Conservation (phyloP, 2,888 invertebrate species). For the Melanostoma mellinum region DNA sequence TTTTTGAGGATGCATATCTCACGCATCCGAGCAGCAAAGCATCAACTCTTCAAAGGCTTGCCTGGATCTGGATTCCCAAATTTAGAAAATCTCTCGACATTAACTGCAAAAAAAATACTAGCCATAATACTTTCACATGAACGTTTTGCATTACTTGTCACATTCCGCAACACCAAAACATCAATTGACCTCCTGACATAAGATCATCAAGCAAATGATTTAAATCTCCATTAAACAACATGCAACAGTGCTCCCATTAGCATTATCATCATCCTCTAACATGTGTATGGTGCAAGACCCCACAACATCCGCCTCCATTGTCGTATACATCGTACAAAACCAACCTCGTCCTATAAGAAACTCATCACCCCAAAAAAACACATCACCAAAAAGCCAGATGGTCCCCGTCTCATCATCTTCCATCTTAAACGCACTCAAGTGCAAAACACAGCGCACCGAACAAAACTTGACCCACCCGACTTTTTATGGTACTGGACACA, state of each 20-base stretch:
- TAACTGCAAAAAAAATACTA: neutral
- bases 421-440: slow-evolving; percentile 64
- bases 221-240: slow-evolving; percentile 72
- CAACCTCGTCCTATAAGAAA: slow-evolving; percentile 31
- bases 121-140: slow-evolving; percentile 21
- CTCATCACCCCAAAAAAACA: slow-evolving; percentile 60
- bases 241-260: slow-evolving; percentile 71
- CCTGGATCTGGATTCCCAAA: no score
- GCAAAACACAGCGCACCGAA: slow-evolving; percentile 53
- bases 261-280: slow-evolving; percentile 19
- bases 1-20: no score
- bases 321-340: slow-evolving; percentile 1
- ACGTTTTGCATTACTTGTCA: slow-evolving; percentile 40
- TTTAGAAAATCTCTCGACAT: neutral
- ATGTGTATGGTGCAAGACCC: slow-evolving; percentile 62
- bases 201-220: slow-evolving; percentile 72
- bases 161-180: slow-evolving; percentile 69
- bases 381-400: slow-evolving; percentile 59
- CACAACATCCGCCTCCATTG: neutral
- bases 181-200: slow-evolving; percentile 65
- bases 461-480: slow-evolving; percentile 72
- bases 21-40: no score
- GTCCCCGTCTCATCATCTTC: slow-evolving; percentile 39
- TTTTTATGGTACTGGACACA: slow-evolving; percentile 50
- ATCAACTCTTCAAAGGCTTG: no score